Base-by-base conservation (phyloP, 1,140 invertebrate genomes). In the Sinella curviseta region DNA sequence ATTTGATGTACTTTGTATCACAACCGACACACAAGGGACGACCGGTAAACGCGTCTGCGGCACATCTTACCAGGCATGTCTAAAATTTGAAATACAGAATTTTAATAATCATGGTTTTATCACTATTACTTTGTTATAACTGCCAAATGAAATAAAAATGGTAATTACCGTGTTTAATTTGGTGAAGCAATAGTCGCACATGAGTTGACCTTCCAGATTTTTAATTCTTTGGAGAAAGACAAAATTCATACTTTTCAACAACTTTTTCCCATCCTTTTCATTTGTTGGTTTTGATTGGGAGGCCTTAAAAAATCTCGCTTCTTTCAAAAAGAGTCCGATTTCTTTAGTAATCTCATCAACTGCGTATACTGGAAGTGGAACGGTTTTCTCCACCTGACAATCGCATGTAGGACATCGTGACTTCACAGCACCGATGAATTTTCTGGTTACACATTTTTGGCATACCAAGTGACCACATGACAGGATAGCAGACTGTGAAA, bases 161-260 rank as follows among this genome's bases (percentile, higher is more conserved):
- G n/a, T n/a, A n/a, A 4, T 60, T 73, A 80, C 78, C 74, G 28
- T 76, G 28, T 30, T 73, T n/a, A 80, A 26, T 80, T 73, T 80
- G 20, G 26, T 70, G 76, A 80, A 80, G 65, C 78, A 80, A 54
- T 67, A 80, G 39, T 80, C 78, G 36, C 78, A 80, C 78, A 80
- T 80, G 1, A 80, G 75, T 31, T 80, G 74, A n/a, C 26, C 39
- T 55, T 80, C 78, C 16, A 80, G 33, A 39, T 80, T 80, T 31
- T 80, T 80, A 4, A 80, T 39, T 24, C 78, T 26, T 73, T 80
- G 78, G 1, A 80, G 65, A 36, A 80, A 70, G 1, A 80, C 65
- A 39, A 80, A 80, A 28, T 80, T 80, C 75, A 77, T 80, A 35
- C 60, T 77, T 35, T 80, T 80, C 0, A 76, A 24, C 57, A 76